These are phyloP conservation scores for Albula goreensis DNA, from an alignment of 2,113 vertebrate genomes.

Conservation along the genomic window DNA sequence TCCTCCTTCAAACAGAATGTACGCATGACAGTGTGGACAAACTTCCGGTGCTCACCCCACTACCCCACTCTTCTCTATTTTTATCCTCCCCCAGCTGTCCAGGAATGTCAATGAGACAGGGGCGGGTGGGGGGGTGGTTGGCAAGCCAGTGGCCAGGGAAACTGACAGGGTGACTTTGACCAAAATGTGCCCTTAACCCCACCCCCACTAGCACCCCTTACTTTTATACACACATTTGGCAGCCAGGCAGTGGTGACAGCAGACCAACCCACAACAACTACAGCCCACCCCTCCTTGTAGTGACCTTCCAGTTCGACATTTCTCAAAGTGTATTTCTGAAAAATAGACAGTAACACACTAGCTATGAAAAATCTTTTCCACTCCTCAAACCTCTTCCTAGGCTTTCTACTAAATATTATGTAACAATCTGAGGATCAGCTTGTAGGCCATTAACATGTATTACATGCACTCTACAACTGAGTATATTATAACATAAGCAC, in stretches of 20 bases:
- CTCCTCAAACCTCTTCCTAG: not conserved
- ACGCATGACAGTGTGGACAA: not conserved
- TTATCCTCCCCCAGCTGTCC: constrained; percentile 67
- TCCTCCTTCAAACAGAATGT: not conserved
- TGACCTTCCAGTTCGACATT: not conserved
- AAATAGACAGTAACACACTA: not conserved
- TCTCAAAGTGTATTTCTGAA: not conserved
- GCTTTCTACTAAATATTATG: constrained; percentile 1
- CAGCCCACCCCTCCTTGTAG: not conserved
- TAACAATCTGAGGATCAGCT: constrained; percentile 1
- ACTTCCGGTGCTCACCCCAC: constrained; percentile 40
- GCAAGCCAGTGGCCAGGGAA: constrained; percentile 37
- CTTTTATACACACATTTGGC: constrained; percentile 5
- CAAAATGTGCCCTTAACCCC: constrained; percentile 43
- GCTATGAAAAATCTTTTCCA: not conserved
- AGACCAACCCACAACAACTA: constrained; percentile 13
- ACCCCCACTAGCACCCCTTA: constrained; percentile 4
- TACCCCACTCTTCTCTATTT: constrained; percentile 62
- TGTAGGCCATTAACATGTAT: not conserved
- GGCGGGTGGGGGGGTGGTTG: not conserved
- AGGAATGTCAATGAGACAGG: constrained; percentile 58
- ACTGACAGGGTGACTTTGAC: constrained; percentile 67
- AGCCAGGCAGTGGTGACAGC: not conserved
- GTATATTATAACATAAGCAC: not conserved
- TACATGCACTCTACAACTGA: not conserved